Evolutionary conservation across 2,888 invertebrate species (phyloP).

Genomic region (Cyclophora punctaria): DNA sequence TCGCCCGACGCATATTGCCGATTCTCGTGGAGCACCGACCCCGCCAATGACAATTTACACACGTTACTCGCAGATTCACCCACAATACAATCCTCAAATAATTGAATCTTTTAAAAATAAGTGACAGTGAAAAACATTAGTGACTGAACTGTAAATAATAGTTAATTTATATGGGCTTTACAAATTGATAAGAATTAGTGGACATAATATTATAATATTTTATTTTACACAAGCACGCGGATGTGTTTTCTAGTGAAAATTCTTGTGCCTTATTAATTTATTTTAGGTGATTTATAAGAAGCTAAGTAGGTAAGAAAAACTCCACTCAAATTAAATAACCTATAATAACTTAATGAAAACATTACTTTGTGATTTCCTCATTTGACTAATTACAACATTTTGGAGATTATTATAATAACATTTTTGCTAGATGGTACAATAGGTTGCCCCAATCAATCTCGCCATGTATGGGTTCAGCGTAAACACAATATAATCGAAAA

Average conservation of each 20-base stretch:
- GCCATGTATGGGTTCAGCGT: too few species aligned
- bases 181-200: slow-evolving; percentile 50
- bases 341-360: too few species aligned
- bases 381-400: too few species aligned
- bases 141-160: slow-evolving; percentile 61
- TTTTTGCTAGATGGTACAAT: too few species aligned
- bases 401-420: too few species aligned
- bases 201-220: slow-evolving; percentile 37
- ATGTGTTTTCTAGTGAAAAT: slow-evolving; percentile 70
- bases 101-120: slow-evolving; percentile 43
- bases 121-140: slow-evolving; percentile 44
- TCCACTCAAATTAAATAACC: background rate
- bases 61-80: slow-evolving; percentile 56
- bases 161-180: slow-evolving; percentile 49
- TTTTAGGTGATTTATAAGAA: slow-evolving; percentile 66
- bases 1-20: slow-evolving; percentile 70
- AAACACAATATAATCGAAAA: too few species aligned
- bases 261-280: slow-evolving; percentile 75
- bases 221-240: slow-evolving; percentile 49
- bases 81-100: slow-evolving; percentile 47
- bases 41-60: slow-evolving; percentile 63
- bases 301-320: slow-evolving; percentile 58
- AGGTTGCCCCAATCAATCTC: too few species aligned
- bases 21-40: slow-evolving; percentile 69
- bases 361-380: too few species aligned